Evolutionary conservation across 2,888 invertebrate species (phyloP), one percentile per base, ranked within the genome.

Genomic region (Ormyrus thymus): DNA sequence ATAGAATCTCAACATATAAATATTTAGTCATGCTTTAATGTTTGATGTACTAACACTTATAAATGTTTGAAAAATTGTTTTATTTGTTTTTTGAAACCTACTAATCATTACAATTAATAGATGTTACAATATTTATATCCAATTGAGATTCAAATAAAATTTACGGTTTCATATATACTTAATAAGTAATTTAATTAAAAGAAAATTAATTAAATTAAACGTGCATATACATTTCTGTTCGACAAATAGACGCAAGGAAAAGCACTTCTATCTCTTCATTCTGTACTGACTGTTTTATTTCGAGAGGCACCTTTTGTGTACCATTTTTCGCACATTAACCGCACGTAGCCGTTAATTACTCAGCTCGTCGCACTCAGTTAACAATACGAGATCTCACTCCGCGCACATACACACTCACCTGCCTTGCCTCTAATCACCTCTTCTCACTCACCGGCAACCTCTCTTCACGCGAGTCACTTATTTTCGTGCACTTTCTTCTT

Each of bases 301-400:
- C 48, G 75, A 51, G 11, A 68, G 65, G 75, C 80, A 78, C 75
- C 77, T 68, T 71, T 73, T 75, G 65, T 71, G 51, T 61, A 78
- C 50, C 75, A 80, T 77, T 66, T 70, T 56, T 64, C 68, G 76
- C 72, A 82, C 81, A 77, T 78, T 82, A 82, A 82, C 78, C 15
- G 72, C 79, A 82, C 78, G 81, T 81, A 82, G 79, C 73, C 65
- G 62, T 78, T 79, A 81, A 76, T 81, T 82, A 80, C 68, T 78
- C 75, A 76, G 66, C 73, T 81, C 79, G 76, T 76, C 61, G 81
- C 81, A 81, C 81, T 46, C 59, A 72, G 68, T 76, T 78, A 81
- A 69, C 64, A 76, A 75, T 77, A 65, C 48, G 53, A 70, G 10
- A 64, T 73, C 55, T 77, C 69, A 73, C 69, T 74, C 43, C 68